A percentile compares a stretch with the other conserved stretches of the same genome.
These are phyloP conservation scores for Autographa pulchrina DNA, from an alignment of 2,888 invertebrate species.

Conservation along the genomic window DNA sequence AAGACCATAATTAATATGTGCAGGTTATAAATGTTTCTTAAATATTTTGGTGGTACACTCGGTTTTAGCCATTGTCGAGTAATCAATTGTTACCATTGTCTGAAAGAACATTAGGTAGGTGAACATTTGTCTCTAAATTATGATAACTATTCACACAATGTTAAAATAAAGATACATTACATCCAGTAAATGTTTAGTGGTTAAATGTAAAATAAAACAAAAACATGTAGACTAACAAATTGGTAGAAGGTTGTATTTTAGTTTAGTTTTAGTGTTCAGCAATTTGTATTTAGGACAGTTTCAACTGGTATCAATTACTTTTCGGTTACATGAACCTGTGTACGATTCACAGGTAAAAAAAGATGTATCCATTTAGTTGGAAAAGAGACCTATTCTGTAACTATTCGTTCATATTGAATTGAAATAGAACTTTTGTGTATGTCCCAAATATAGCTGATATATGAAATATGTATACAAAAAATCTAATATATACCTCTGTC, in stretches of 20 bases:
- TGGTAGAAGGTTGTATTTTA: background rate
- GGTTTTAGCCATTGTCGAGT: too few relatives aligned
- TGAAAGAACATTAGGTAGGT: too few relatives aligned
- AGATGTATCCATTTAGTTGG: background rate
- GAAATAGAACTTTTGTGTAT: conserved; percentile 3
- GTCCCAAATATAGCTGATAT: background rate
- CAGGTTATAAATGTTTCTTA: too few relatives aligned
- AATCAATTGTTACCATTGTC: too few relatives aligned
- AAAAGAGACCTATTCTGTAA: conserved; percentile 4
- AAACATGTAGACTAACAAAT: background rate
- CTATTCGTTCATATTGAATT: background rate
- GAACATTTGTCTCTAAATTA: too few relatives aligned
- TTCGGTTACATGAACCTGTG: background rate
- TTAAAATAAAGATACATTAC: too few relatives aligned
- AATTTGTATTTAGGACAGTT: conserved; percentile 1
- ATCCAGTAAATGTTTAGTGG: too few relatives aligned
- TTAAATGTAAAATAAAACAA: background rate
- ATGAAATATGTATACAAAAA: background rate
- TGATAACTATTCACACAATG: too few relatives aligned
- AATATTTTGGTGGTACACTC: too few relatives aligned
- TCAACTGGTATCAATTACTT: background rate
- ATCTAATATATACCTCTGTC: too few relatives aligned
- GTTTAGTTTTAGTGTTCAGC: background rate
- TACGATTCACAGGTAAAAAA: background rate
- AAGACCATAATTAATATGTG: too few relatives aligned